A percentile compares a stretch with the other conserved stretches of the same genome.
These are phyloP conservation scores for Mormyrops attenuatus DNA, from an alignment of 2,797 vertebrate genomes.

Conservation along the genomic window DNA sequence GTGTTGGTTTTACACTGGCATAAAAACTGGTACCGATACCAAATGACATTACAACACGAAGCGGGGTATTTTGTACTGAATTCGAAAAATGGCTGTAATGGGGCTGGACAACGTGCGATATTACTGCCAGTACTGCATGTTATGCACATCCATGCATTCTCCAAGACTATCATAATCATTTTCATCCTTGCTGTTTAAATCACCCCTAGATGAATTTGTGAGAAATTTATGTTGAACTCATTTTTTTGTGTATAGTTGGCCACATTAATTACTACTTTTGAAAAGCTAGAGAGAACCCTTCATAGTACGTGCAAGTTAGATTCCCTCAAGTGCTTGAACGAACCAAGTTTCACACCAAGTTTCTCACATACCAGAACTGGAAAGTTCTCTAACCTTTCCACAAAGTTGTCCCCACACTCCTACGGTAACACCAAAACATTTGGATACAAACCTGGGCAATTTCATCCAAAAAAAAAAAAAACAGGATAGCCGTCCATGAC, in stretches of 20 bases:
- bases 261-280: background rate
- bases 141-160: too few relatives aligned
- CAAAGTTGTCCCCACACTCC: background rate
- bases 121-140: too few relatives aligned
- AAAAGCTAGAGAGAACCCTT: background rate
- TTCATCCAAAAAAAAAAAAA: background rate
- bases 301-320: background rate
- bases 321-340: background rate
- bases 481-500: background rate
- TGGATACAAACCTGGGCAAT: background rate
- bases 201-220: too few relatives aligned
- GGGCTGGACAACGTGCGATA: too few relatives aligned
- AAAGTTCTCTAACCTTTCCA: background rate
- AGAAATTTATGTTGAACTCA: too few relatives aligned
- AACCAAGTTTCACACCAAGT: background rate
- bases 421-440: background rate
- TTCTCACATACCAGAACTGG: background rate
- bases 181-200: too few relatives aligned
- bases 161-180: too few relatives aligned
- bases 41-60: too few relatives aligned
- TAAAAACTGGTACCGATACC: background rate
- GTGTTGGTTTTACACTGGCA: background rate
- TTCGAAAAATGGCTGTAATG: too few relatives aligned
- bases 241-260: background rate
- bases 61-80: too few relatives aligned